phyloP scores from a whole-genome alignment of 2,888 invertebrate genomes.

The Atrina japonica region DNA sequence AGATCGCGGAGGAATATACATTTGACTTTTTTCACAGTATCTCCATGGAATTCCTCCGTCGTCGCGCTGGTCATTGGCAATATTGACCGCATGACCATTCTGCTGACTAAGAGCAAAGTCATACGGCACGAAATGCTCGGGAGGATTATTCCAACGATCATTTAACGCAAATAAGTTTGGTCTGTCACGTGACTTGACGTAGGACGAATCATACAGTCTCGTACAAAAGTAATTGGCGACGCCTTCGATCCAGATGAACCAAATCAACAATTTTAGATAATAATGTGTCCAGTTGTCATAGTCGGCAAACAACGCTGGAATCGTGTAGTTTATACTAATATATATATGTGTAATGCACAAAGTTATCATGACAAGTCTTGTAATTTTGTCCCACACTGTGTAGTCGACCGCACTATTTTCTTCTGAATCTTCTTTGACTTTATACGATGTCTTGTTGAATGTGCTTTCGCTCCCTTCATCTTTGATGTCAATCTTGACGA shows the following conservation, averaged over 20 bases:
- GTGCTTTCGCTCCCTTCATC: too few relatives aligned
- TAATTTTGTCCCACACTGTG: too few relatives aligned
- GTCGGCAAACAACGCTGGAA: conserved; percentile 46
- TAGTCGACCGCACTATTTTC: too few relatives aligned
- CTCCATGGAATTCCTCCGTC: conserved; percentile 36
- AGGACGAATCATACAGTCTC: conserved; percentile 41
- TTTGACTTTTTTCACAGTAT: conserved; percentile 61
- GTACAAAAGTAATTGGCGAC: conserved; percentile 53
- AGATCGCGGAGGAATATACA: conserved; percentile 57
- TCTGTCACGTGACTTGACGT: conserved; percentile 28
- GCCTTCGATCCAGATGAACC: conserved; percentile 34
- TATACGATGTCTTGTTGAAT: too few relatives aligned
- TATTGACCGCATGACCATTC: not conserved
- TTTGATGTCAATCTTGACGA: too few relatives aligned
- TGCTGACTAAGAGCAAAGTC: not conserved
- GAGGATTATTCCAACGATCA: conserved; percentile 34
- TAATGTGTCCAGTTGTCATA: conserved; percentile 51
- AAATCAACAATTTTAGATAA: conserved; percentile 54
- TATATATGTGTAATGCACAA: conserved; percentile 39
- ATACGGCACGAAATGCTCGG: conserved; percentile 32
- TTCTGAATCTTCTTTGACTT: too few relatives aligned
- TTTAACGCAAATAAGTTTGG: conserved; percentile 21
- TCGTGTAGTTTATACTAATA: conserved; percentile 42
- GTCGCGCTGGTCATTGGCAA: conserved; percentile 35
- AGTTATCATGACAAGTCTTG: too few relatives aligned